Evolutionary conservation across 2,113 vertebrate species (phyloP), one percentile per base, ranked within the genome.

Genomic region (Esox niger): DNA sequence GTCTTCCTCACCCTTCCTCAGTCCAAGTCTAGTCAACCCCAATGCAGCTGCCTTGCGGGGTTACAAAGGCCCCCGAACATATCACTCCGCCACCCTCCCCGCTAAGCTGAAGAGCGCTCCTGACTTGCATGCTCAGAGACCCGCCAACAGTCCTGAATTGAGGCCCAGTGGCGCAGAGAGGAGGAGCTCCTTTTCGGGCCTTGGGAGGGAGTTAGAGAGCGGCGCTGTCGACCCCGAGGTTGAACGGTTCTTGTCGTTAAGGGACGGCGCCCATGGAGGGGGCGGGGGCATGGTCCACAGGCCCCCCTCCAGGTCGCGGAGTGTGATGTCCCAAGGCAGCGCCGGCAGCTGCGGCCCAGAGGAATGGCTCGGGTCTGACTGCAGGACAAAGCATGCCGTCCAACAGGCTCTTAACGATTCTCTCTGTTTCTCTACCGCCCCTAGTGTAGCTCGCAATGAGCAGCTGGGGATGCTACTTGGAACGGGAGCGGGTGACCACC

Each of bases 371-470:
- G 87, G 72, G 65, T 77, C 86, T 72, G 89, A 90, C 57, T 75
- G 58, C 66, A 83, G 82, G 46, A 76, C 69, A 65, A 84, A 88
- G 66, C 81, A 82, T 84, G 73, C 80, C 79, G 75, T 87, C 70
- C 86, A 78, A 64, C 80, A 91, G 83, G 89, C 94, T 84, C 86
- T 93, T 91, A 95, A 94, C 80, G 90, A 93, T 90, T 93, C 90
- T 92, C 88, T 96, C 79, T 94, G 91, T 92, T 95, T 92, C 92
- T 94, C 95, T 93, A 91, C 94, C 90, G 92, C 92, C 93, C 92
- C 94, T 91, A 94, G 92, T 94, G 91, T 95, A 92, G 94, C 93
- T 93, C 92, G 92, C 91, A 95, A 89, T 94, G 94, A 92, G 90
- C 91, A 91, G 82, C 90, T 92, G 91, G 93, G 91, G 87, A 90